Evolutionary conservation across 2,888 invertebrate species (phyloP), one percentile per base, ranked within the genome.

Genomic region (Brachynemurus nebulosus): DNA sequence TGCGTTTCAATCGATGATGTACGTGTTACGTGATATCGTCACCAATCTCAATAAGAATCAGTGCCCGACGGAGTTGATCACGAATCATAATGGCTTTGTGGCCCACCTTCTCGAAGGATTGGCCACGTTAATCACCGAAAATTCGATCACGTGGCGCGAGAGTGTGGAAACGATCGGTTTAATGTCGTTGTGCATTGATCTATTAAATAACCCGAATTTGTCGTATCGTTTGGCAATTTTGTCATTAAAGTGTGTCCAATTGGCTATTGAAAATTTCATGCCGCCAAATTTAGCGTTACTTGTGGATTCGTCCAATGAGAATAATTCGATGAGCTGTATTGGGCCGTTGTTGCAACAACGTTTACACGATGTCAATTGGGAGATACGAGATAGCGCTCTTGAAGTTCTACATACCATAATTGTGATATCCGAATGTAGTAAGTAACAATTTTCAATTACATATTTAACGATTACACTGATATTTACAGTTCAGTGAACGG

Each of bases 71-170:
- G 38, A 38, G 14, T 18, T 44, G 2, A 8, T 25, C 11, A 42
- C 50, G 2, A 53, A 52, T 20, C 53, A 60, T 16, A 44, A 69
- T 1, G 61, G 62, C 34, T 72, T 80, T 19, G 64, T 82, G 56
- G 73, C 75, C 8, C 71, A 78, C n/a, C 68, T 83, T 1, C 61
- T 86, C 45, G 77, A 82, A 45, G 75, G 72, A 1, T 63, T 85
- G 9, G 67, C 75, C 17, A 67, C 70, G 1, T 64, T 84, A 35
- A 76, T 85, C 4, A 74, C 76, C 46, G 72, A 77, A 38, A 80
- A 79, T 52, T 73, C 78, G 48, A 76, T 86, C 11, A 78, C 78
- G 23, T 86, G 86, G 86, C 74, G 78, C 45, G 83, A 85, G 53
- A 82, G 80, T 45, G 68, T 85, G 2, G 85, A 86, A 65, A 77